A percentile compares a stretch with the other conserved stretches of the same genome.
These are phyloP conservation scores for Excalfactoria chinensis DNA, from an alignment of 2,113 vertebrate species.

Conservation along the genomic window DNA sequence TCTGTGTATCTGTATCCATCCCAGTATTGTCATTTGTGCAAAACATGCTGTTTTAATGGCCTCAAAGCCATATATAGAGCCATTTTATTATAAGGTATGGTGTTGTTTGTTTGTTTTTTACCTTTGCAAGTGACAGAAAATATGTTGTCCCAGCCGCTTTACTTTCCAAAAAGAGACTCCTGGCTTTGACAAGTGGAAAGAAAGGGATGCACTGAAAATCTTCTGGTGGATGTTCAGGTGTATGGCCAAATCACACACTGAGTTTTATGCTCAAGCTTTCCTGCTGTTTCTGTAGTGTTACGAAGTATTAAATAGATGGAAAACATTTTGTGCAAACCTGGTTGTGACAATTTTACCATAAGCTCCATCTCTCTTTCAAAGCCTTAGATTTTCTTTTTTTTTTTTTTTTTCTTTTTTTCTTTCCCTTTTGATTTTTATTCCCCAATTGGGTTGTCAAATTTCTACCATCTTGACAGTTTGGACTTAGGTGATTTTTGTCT, in stretches of 20 bases:
- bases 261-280: background rate
- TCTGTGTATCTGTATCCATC: background rate
- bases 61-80: background rate
- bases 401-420: too few relatives aligned
- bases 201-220: background rate
- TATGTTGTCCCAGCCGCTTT: background rate
- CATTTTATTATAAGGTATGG: background rate
- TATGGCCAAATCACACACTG: background rate
- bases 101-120: background rate
- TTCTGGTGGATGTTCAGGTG: background rate
- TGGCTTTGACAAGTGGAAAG: background rate
- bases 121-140: background rate
- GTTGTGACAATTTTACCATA: background rate
- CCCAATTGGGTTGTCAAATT: background rate
- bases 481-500: background rate
- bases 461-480: background rate
- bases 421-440: background rate
- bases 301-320: background rate
- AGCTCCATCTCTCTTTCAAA: background rate
- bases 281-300: background rate
- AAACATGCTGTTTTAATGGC: background rate
- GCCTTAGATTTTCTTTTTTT: background rate
- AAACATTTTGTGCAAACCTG: background rate
- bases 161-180: accelerated
- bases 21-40: background rate